These are phyloP conservation scores for Sigmodon hispidus DNA, from an alignment of 2,113 vertebrate species.

Conservation along the genomic window DNA sequence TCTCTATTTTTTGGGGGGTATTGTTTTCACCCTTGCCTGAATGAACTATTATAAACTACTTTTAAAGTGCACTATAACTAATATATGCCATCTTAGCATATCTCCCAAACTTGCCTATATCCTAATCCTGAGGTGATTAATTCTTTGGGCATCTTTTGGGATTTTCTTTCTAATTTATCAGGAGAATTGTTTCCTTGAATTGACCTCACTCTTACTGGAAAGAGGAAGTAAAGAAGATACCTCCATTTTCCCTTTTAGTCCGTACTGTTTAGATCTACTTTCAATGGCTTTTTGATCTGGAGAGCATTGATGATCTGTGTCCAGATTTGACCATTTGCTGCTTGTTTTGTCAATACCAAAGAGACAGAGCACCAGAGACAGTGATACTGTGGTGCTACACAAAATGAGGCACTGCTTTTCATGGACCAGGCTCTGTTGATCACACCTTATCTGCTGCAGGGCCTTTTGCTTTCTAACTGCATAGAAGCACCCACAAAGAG, in stretches of 20 bases:
- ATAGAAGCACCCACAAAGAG: background rate
- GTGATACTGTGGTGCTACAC: conserved; percentile 67
- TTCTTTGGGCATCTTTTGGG: conserved; percentile 79
- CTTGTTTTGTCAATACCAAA: conserved; percentile 58
- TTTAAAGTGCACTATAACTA: conserved; percentile 88
- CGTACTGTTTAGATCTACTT: background rate
- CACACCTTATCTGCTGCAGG: background rate
- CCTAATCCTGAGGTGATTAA: conserved; percentile 86
- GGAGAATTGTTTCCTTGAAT: conserved; percentile 86
- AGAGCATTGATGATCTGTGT: conserved; percentile 8
- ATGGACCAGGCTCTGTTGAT: background rate
- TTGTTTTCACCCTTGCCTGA: conserved; percentile 88
- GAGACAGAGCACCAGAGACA: conserved; percentile 83
- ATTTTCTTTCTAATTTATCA: conserved; percentile 89
- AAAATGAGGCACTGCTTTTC: background rate
- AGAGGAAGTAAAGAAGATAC: conserved; percentile 79
- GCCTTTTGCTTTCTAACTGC: background rate
- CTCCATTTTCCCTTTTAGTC: background rate
- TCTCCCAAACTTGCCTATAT: conserved; percentile 85
- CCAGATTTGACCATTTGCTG: conserved; percentile 87
- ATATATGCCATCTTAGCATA: conserved; percentile 89
- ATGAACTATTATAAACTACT: conserved; percentile 87
- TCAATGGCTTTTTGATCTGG: background rate
- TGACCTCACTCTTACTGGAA: conserved; percentile 82
- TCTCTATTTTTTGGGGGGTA: conserved; percentile 90